phyloP scores from a whole-genome alignment of 2,797 vertebrate species.

The Benthosema pterotum region DNA sequence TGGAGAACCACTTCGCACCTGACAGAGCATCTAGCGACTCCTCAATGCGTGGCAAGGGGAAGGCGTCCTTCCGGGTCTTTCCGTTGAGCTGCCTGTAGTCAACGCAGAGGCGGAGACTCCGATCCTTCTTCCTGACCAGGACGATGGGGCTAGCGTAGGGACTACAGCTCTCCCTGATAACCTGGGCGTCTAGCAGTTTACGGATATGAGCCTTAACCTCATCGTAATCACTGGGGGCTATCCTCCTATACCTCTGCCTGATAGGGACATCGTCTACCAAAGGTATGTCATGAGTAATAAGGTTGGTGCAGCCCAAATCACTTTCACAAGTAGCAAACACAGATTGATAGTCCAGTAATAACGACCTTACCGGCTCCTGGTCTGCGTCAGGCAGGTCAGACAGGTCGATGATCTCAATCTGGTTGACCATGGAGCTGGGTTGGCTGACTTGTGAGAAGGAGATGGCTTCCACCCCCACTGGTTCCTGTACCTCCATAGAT shows the following conservation, averaged over 20 bases:
- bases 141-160: slow-evolving; percentile 7
- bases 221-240: slow-evolving; percentile 22
- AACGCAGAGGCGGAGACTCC: rapidly evolving
- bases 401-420: background rate
- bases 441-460: background rate
- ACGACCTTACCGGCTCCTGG: background rate
- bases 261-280: slow-evolving; percentile 2
- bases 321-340: slow-evolving; percentile 9
- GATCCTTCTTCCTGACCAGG: background rate
- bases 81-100: too few relatives aligned
- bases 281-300: slow-evolving; percentile 19
- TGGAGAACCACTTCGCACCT: too few relatives aligned
- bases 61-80: too few relatives aligned
- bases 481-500: background rate
- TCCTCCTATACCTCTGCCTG: background rate
- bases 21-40: too few relatives aligned
- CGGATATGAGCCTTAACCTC: slow-evolving; percentile 11
- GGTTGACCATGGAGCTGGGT: background rate
- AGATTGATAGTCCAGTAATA: background rate
- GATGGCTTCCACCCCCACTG: background rate
- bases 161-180: slow-evolving; percentile 21
- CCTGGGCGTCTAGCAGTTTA: background rate
- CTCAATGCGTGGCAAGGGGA: too few relatives aligned
- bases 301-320: slow-evolving; percentile 20
- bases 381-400: background rate